phyloP scores from a whole-genome alignment of 2,113 vertebrate genomes.

The Daubentonia madagascariensis region DNA sequence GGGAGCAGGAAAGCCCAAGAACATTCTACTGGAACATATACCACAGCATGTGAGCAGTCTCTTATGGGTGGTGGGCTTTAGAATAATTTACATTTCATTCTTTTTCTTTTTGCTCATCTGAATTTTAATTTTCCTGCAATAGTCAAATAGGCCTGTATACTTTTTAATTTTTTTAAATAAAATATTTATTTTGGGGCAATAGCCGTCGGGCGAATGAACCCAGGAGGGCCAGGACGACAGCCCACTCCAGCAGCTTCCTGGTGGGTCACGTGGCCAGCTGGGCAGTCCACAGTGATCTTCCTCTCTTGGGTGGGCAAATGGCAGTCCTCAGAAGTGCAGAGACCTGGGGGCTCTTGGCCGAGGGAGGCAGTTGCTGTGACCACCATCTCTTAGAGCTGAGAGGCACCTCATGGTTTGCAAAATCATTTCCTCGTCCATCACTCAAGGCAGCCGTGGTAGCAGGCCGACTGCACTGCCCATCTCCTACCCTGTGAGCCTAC shows the following conservation, averaged over 20 bases:
- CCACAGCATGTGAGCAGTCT: neutral
- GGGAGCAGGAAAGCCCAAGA: neutral
- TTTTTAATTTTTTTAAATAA: neutral
- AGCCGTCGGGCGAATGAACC: neutral
- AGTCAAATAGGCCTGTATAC: neutral
- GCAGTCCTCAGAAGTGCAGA: too few relatives aligned
- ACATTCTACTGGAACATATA: neutral
- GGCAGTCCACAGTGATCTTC: fast-evolving
- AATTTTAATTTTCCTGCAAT: neutral
- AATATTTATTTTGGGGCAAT: neutral
- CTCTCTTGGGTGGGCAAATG: neutral
- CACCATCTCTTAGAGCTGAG: neutral
- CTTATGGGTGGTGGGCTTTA: neutral
- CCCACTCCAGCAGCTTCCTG: neutral
- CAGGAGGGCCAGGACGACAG: neutral
- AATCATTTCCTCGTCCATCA: neutral
- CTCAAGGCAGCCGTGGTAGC: neutral
- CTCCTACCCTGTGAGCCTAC: neutral
- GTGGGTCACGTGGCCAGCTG: fast-evolving
- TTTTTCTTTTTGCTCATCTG: neutral
- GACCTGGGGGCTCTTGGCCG: neutral
- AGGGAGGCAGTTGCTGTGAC: fast-evolving
- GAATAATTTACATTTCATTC: neutral
- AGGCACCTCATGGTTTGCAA: neutral
- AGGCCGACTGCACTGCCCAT: neutral